These are phyloP conservation scores for Oncorhynchus tshawytscha DNA, from an alignment of 2,113 vertebrate genomes.

Conservation along the genomic window DNA sequence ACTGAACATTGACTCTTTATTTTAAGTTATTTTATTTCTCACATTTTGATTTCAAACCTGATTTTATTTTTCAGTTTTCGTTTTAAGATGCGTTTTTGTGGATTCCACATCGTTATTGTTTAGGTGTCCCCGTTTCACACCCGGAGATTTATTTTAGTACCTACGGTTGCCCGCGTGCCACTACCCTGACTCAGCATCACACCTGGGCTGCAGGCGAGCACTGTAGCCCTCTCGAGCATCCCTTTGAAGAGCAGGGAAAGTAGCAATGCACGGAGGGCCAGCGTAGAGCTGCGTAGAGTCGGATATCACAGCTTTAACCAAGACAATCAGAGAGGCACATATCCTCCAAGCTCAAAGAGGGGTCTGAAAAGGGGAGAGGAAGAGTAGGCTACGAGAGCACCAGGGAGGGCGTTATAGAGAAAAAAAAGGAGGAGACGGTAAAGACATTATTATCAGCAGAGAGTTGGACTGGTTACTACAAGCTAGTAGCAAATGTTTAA, in stretches of 20 bases:
- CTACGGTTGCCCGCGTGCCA: constrained; percentile 53
- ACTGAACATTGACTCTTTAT: constrained; percentile 34
- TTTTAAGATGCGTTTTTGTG: constrained; percentile 36
- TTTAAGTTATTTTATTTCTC: constrained; percentile 52
- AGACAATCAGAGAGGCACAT: constrained; percentile 74
- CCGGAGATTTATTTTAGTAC: constrained; percentile 60
- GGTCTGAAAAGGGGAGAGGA: constrained; percentile 56
- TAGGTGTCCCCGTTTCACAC: constrained; percentile 56
- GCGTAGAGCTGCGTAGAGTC: constrained; percentile 47
- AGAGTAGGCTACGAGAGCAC: constrained; percentile 27
- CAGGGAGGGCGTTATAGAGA: constrained; percentile 38
- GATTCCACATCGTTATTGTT: constrained; percentile 55
- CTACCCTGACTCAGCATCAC: constrained; percentile 80
- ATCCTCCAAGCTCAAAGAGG: constrained; percentile 64
- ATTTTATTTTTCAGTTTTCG: constrained; percentile 45
- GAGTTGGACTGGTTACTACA: constrained; percentile 62
- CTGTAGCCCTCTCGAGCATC: constrained; percentile 65
- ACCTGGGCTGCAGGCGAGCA: constrained; percentile 76
- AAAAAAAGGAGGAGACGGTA: constrained; percentile 16
- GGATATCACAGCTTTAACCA: constrained; percentile 72
- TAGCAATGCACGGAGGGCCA: constrained; percentile 71
- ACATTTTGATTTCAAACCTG: constrained; percentile 38
- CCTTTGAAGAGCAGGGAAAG: constrained; percentile 70
- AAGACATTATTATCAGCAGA: constrained; percentile 42
- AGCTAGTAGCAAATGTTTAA: constrained; percentile 73